A percentile compares a stretch with the other conserved stretches of the same genome.
Conservation (phyloP, 2,797 vertebrate species). For the Thalassophryne amazonica region DNA sequence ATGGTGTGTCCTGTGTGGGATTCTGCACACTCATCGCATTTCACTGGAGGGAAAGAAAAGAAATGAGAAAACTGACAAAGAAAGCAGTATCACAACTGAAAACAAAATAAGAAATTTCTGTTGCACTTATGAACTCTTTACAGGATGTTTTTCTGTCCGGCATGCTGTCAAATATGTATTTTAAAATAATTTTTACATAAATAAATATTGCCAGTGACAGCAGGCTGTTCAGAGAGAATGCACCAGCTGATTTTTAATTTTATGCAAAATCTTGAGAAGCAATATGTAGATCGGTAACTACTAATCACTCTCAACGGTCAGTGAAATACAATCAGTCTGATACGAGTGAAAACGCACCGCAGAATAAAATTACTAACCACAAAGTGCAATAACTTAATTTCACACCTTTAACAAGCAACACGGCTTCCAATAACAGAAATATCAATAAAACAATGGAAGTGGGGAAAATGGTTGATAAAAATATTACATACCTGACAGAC, state of each 20-base stretch:
- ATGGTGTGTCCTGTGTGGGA: slow-evolving; percentile 60
- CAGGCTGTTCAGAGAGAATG: slow-evolving; percentile 4
- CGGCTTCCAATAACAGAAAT: not conserved
- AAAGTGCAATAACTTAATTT: not conserved
- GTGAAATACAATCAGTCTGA: slow-evolving; percentile 47
- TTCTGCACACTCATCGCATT: slow-evolving; percentile 42
- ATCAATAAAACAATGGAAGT: not conserved
- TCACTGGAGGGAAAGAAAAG: too few relatives aligned
- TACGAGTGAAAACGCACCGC: slow-evolving; percentile 1
- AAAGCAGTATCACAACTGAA: not conserved
- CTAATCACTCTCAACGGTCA: slow-evolving; percentile 36
- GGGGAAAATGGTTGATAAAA: not conserved
- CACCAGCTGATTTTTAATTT: slow-evolving; percentile 9
- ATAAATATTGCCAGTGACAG: not conserved
- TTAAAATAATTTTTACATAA: too few relatives aligned
- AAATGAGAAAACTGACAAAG: slow-evolving; percentile 28
- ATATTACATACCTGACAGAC: not conserved
- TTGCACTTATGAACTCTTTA: not conserved
- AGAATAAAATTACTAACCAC: slow-evolving; percentile 20
- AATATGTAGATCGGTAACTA: slow-evolving; percentile 32
- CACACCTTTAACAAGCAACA: slow-evolving; percentile 3
- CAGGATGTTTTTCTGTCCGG: too few relatives aligned
- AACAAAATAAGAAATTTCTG: not conserved
- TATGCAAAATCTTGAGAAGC: slow-evolving; percentile 19
- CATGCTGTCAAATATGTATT: too few relatives aligned